Percentiles rank a stretch among this genome's conserved stretches.
phyloP scores from a whole-genome alignment of 2,888 invertebrate genomes.

The Noctua fimbriata region DNA sequence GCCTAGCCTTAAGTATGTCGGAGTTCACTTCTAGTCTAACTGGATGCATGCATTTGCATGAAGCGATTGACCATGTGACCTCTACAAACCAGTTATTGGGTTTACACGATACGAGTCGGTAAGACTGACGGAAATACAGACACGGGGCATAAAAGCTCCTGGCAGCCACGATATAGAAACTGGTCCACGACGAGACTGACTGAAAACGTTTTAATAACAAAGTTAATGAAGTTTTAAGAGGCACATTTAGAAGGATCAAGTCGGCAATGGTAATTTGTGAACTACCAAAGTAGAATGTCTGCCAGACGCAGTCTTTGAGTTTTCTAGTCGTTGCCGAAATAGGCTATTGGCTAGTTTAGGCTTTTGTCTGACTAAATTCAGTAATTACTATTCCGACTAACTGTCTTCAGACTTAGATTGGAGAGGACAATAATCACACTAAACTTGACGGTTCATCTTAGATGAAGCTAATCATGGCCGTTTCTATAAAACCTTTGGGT shows the following conservation, averaged over 20 bases:
- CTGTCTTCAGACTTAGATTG: background rate
- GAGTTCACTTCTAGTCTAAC: background rate
- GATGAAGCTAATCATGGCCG: background rate
- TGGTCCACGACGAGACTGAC: background rate
- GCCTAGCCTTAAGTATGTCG: background rate
- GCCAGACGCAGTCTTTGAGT: background rate
- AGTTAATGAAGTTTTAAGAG: conserved; percentile 21
- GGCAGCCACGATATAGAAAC: background rate
- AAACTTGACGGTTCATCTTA: background rate
- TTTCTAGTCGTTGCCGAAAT: background rate
- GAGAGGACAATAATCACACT: background rate
- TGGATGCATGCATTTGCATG: background rate
- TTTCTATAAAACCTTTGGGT: background rate
- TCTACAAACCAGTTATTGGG: background rate
- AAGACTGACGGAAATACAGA: background rate
- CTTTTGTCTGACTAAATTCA: background rate
- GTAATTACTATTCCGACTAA: background rate
- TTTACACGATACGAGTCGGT: background rate
- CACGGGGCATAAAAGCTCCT: background rate
- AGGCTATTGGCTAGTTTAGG: background rate
- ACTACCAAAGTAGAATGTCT: background rate
- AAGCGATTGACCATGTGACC: background rate
- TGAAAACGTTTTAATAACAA: conserved; percentile 34
- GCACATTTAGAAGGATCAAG: background rate
- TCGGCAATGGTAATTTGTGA: background rate